Evolutionary conservation across 2,797 vertebrate species (phyloP).

Genomic region (Chrysocyon brachyurus): DNA sequence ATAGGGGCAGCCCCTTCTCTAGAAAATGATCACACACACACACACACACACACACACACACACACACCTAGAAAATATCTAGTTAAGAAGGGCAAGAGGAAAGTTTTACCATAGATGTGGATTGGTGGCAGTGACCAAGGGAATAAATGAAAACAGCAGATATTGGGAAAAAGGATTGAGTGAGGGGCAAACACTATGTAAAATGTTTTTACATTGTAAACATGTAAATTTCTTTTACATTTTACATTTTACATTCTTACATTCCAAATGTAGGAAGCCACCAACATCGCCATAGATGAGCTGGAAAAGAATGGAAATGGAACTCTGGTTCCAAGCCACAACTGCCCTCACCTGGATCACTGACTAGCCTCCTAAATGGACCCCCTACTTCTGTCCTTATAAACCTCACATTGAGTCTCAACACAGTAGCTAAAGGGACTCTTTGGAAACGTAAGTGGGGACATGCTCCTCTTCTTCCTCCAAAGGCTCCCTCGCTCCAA

Average conservation of each 20-base stretch:
- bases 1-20: background rate
- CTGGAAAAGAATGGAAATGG: background rate
- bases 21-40: background rate
- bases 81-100: background rate
- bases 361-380: too few species aligned
- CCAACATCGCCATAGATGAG: rapidly evolving
- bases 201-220: too few species aligned
- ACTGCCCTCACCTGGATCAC: rapidly evolving
- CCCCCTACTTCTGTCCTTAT: rapidly evolving
- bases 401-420: rapidly evolving
- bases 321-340: rapidly evolving
- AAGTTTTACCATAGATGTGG: background rate
- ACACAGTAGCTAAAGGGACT: too few species aligned
- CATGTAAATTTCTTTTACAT: too few species aligned
- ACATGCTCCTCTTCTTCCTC: background rate
- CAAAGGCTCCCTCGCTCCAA: background rate
- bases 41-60: rapidly evolving
- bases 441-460: rapidly evolving
- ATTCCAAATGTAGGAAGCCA: background rate
- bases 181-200: too few species aligned
- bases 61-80: background rate
- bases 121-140: background rate
- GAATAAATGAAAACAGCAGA: background rate
- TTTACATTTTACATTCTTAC: too few species aligned
- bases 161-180: background rate